phyloP scores from a whole-genome alignment of 2,888 invertebrate genomes.

The Holacanthella duospinosa region DNA sequence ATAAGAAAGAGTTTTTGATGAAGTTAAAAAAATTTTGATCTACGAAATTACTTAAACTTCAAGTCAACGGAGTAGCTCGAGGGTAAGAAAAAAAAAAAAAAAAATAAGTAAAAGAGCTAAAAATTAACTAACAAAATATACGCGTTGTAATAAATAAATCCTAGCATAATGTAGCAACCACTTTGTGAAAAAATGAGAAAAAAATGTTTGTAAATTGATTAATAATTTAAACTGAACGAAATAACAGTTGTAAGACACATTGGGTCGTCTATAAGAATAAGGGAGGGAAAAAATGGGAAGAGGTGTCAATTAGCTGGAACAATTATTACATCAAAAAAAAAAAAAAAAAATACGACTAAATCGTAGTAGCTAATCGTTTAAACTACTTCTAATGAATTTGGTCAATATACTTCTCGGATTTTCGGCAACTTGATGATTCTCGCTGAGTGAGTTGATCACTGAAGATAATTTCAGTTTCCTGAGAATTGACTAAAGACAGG shows the following conservation, averaged over 20 bases:
- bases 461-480: background rate
- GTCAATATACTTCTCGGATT: background rate
- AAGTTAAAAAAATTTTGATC: background rate
- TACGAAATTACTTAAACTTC: no score
- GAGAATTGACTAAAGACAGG: slow-evolving; percentile 2
- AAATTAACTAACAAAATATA: background rate
- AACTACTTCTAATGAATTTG: background rate
- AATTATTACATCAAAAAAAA: no score
- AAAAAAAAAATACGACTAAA: background rate
- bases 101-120: background rate
- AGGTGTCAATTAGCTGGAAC: no score
- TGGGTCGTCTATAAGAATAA: background rate
- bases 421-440: background rate
- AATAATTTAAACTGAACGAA: background rate
- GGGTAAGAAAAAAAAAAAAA: background rate
- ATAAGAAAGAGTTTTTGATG: background rate
- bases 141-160: background rate
- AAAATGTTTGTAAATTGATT: background rate
- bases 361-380: no score
- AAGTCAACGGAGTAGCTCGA: no score
- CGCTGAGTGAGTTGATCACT: background rate
- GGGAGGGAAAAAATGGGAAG: no score
- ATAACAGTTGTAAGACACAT: background rate
- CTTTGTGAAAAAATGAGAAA: background rate
- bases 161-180: background rate